phyloP scores from a whole-genome alignment of 2,888 invertebrate species.

The Cantharis nigra region DNA sequence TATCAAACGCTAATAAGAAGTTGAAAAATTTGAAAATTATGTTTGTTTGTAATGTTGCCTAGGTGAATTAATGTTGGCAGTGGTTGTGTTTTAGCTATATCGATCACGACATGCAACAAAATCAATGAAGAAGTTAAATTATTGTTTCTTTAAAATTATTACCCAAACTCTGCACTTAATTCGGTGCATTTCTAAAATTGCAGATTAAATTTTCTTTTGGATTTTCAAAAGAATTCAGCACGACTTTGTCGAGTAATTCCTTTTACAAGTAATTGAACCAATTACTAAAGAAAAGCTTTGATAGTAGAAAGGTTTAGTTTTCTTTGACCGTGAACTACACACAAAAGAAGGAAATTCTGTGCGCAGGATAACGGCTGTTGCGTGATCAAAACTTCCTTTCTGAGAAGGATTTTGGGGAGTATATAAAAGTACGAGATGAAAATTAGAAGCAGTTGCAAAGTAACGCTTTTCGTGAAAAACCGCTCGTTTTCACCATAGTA shows the following conservation, averaged over 20 bases:
- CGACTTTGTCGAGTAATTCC: neutral
- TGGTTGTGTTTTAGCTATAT: neutral
- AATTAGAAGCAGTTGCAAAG: conserved; percentile 9
- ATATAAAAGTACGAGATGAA: conserved; percentile 23
- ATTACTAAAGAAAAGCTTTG: conserved; percentile 1
- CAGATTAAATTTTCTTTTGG: neutral
- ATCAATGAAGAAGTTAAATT: neutral
- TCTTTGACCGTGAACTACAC: conserved; percentile 12
- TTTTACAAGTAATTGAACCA: neutral
- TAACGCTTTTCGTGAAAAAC: neutral
- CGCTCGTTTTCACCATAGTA: neutral
- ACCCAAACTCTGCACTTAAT: neutral
- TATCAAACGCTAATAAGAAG: neutral
- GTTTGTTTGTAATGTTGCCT: neutral
- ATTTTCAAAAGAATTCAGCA: neutral
- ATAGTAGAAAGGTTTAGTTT: neutral
- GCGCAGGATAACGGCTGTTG: neutral
- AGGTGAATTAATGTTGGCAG: neutral
- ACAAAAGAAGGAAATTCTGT: conserved; percentile 6
- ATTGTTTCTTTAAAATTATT: neutral
- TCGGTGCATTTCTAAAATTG: neutral
- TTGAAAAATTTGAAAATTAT: neutral
- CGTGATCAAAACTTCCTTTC: conserved; percentile 8
- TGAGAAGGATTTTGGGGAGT: conserved; percentile 10
- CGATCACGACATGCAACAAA: neutral